Conservation (phyloP, 2,797 vertebrate species). For the Lutjanus campechanus region DNA sequence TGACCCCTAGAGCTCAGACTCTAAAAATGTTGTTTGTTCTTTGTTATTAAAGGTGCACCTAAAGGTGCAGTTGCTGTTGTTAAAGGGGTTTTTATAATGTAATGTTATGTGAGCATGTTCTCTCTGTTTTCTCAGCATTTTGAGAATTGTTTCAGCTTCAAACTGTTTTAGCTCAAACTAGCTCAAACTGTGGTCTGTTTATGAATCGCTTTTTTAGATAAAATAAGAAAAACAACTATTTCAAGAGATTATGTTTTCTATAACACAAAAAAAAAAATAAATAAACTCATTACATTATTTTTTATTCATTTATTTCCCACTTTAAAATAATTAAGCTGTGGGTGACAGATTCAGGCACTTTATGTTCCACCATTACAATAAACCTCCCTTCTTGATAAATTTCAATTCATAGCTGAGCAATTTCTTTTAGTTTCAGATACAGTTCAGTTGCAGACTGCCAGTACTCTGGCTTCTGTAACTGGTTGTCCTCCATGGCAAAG, state of each 20-base stretch:
- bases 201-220: constrained; percentile 1
- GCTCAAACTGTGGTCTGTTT: not conserved
- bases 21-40: not conserved
- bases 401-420: constrained; percentile 39
- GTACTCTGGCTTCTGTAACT: constrained; percentile 48
- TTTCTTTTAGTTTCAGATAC: constrained; percentile 26
- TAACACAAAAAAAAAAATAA: not conserved
- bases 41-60: not conserved
- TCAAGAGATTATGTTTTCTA: not conserved
- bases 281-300: not conserved
- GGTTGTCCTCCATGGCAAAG: constrained; percentile 36
- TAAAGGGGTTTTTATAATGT: not conserved
- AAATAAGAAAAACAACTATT: not conserved
- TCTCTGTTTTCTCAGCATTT: not conserved
- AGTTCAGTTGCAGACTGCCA: constrained; percentile 54
- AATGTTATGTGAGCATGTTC: not conserved
- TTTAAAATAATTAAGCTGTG: not conserved
- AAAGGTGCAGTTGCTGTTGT: not conserved
- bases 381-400: not conserved
- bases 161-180: no score
- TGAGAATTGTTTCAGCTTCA: not conserved
- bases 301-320: not conserved
- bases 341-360: not conserved
- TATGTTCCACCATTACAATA: constrained; percentile 14
- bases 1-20: not conserved